Conservation (phyloP, 2,888 invertebrate species). For the Plebejus anna region DNA sequence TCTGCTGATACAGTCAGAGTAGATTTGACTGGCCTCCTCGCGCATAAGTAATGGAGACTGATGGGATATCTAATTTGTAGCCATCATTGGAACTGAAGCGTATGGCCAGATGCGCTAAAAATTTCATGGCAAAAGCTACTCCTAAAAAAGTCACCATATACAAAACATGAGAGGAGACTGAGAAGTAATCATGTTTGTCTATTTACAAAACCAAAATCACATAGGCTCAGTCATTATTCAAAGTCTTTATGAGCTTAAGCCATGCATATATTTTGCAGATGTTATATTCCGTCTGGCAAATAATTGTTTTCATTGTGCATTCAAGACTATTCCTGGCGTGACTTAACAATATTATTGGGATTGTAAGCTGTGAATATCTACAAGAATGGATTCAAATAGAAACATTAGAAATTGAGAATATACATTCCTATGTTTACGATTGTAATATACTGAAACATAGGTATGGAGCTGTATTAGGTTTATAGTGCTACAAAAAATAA, state of each 20-base stretch:
- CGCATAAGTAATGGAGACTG: no score
- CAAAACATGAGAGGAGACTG: background rate
- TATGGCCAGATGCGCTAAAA: background rate
- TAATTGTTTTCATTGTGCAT: constrained; percentile 22
- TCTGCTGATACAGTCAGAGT: no score
- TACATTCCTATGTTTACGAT: background rate
- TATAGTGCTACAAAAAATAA: no score
- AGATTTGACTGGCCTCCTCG: no score
- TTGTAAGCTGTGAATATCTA: background rate
- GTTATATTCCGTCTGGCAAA: constrained; percentile 10
- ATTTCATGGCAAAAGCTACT: background rate
- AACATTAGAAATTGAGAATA: background rate
- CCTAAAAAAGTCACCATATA: background rate
- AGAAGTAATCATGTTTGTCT: background rate
- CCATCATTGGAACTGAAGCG: background rate
- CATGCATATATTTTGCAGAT: constrained; percentile 6
- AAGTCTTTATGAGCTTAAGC: constrained; percentile 5
- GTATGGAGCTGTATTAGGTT: no score
- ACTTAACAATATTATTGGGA: constrained; percentile 12
- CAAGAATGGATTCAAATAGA: constrained; percentile 14
- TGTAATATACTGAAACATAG: background rate
- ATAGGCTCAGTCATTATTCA: background rate
- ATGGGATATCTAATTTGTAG: background rate
- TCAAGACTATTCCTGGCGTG: constrained; percentile 13
- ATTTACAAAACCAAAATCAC: background rate